These are phyloP conservation scores for Euphydryas editha DNA, from an alignment of 2,888 invertebrate genomes.

Conservation along the genomic window DNA sequence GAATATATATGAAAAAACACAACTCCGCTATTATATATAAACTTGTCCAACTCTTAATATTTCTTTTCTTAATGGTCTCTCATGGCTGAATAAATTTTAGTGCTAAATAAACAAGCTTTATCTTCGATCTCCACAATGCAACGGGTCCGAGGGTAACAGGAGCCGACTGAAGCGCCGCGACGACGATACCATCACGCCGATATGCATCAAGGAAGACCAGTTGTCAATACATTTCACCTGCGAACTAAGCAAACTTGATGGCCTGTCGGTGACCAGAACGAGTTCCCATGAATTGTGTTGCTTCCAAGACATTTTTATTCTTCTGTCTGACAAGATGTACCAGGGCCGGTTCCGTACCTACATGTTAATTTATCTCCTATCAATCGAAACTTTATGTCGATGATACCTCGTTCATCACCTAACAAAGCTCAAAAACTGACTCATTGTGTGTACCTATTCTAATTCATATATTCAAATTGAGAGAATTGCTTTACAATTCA, in stretches of 20 bases:
- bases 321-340: conserved; percentile 67
- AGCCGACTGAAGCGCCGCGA: conserved; percentile 79
- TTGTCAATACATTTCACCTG: conserved; percentile 83
- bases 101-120: conserved; percentile 81
- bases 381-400: conserved; percentile 47
- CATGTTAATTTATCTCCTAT: conserved; percentile 68
- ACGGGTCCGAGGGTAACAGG: conserved; percentile 70
- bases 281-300: conserved; percentile 78
- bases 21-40: conserved; percentile 68
- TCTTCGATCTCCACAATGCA: conserved; percentile 78
- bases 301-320: conserved; percentile 76
- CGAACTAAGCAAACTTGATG: conserved; percentile 69
- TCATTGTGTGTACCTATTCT: background rate
- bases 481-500: background rate
- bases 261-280: conserved; percentile 69
- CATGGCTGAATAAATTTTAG: conserved; percentile 77
- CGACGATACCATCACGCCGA: conserved; percentile 80
- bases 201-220: conserved; percentile 83
- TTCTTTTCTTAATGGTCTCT: conserved; percentile 74
- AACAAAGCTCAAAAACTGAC: background rate
- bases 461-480: background rate
- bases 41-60: conserved; percentile 73
- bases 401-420: background rate
- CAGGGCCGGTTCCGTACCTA: conserved; percentile 56
- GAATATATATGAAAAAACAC: conserved; percentile 60